These are phyloP conservation scores for Botia kubotai DNA, from an alignment of 2,797 vertebrate species.

Conservation along the genomic window DNA sequence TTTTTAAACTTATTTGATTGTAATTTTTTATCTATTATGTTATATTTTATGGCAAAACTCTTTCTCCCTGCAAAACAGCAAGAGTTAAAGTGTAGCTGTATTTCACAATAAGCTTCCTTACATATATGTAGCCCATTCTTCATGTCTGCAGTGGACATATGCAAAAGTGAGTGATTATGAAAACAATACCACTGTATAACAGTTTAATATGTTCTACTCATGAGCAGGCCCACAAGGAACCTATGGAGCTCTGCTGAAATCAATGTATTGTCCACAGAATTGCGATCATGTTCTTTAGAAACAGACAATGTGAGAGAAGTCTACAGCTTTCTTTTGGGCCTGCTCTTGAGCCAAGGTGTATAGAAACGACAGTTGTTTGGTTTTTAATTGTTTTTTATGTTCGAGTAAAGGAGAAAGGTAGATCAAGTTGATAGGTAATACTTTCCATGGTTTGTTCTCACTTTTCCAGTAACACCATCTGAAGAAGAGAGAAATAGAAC, in stretches of 20 bases:
- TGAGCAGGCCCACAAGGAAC: background rate
- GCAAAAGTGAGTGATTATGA: background rate
- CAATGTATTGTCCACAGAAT: background rate
- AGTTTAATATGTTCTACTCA: background rate
- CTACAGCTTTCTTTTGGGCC: background rate
- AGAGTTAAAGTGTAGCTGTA: constrained; percentile 25
- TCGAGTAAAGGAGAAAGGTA: background rate
- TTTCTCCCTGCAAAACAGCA: constrained; percentile 1
- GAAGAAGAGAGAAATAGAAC: constrained; percentile 4
- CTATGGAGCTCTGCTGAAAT: background rate
- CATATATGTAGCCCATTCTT: constrained; percentile 31
- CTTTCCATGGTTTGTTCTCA: too few relatives aligned
- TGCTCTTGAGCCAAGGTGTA: background rate
- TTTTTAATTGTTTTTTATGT: background rate
- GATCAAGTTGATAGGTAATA: background rate
- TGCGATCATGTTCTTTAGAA: too few relatives aligned
- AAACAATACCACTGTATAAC: background rate
- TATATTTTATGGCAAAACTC: constrained; percentile 17
- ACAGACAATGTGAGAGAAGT: too few relatives aligned
- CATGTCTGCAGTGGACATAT: constrained; percentile 13
- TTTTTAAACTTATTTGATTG: constrained; percentile 11
- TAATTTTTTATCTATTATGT: constrained; percentile 24
- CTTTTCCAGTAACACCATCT: constrained; percentile 9
- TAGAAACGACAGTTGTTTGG: background rate
- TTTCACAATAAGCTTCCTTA: constrained; percentile 34